Percentiles rank a stretch among this genome's conserved stretches.
These are phyloP conservation scores for Tetramorium alpestre DNA, from an alignment of 1,140 invertebrate species.

Conservation along the genomic window DNA sequence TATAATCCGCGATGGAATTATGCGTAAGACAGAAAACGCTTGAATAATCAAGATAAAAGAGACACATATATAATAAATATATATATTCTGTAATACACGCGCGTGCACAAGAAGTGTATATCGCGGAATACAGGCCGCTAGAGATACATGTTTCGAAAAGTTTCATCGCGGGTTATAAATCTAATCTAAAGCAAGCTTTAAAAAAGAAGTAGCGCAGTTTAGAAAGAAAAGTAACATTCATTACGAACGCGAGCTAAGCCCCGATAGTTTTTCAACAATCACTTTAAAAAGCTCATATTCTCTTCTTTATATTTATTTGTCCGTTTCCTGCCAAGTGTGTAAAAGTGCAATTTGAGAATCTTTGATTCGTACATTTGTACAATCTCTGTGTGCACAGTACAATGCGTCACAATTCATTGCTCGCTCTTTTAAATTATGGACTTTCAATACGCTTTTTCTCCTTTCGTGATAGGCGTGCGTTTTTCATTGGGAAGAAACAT, in stretches of 20 bases:
- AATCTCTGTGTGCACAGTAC: not conserved
- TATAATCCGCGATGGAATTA: not conserved
- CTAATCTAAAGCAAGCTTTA: too few species aligned
- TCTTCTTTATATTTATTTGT: too few species aligned
- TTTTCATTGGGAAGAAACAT: not conserved
- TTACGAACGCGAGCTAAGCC: too few species aligned
- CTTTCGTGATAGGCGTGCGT: not conserved
- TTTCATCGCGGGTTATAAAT: not conserved
- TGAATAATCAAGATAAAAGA: not conserved
- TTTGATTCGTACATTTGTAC: not conserved
- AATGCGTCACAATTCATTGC: not conserved
- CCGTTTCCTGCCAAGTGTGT: not conserved
- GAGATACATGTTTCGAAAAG: not conserved
- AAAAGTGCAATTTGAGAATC: too few species aligned
- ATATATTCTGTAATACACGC: not conserved
- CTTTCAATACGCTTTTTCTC: not conserved
- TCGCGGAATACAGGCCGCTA: not conserved
- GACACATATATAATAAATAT: not conserved
- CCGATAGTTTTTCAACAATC: too few species aligned
- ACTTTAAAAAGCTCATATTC: too few species aligned
- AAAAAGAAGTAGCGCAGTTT: too few species aligned
- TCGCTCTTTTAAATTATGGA: not conserved
- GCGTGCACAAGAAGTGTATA: not conserved
- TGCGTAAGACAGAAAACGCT: not conserved
- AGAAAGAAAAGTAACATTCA: too few species aligned